Conservation (phyloP, 2,888 invertebrate genomes). For the Phasia obesa region DNA sequence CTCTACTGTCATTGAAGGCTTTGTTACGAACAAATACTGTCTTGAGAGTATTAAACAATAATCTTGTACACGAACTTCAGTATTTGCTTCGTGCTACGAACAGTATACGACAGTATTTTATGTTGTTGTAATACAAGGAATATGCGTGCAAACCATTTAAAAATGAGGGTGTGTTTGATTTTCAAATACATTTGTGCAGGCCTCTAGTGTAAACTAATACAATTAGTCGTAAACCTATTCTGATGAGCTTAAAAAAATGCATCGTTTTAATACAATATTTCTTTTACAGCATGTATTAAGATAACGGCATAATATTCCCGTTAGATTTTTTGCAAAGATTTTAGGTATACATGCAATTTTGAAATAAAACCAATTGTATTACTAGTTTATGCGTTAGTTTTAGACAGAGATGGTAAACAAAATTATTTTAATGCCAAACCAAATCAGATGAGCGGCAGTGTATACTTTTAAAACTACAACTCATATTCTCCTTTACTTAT, state of each 20-base stretch:
- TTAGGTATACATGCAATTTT: constrained; percentile 5
- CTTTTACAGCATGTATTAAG: constrained; percentile 5
- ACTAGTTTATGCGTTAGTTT: constrained; percentile 5
- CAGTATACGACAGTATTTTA: too few species aligned
- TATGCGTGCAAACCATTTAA: too few species aligned
- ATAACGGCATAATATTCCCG: constrained; percentile 3
- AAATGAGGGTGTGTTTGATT: too few species aligned
- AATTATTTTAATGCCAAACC: constrained; percentile 5
- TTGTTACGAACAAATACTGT: too few species aligned
- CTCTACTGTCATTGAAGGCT: too few species aligned
- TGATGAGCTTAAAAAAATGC: constrained; percentile 5
- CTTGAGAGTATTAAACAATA: too few species aligned
- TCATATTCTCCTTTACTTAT: too few species aligned
- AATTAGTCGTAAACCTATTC: constrained; percentile 5
- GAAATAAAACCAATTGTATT: constrained; percentile 5
- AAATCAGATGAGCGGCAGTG: constrained; percentile 3
- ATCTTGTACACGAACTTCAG: too few species aligned
- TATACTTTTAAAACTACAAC: too few species aligned
- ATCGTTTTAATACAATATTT: constrained; percentile 5
- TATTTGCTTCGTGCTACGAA: too few species aligned
- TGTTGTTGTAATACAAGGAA: too few species aligned
- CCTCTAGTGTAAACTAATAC: constrained; percentile 5
- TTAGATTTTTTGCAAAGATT: constrained; percentile 5
- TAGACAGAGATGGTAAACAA: constrained; percentile 5
- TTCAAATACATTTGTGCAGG: too few species aligned